Base-by-base conservation (phyloP, 2,888 invertebrate genomes). In the Parnassius smintheus region DNA sequence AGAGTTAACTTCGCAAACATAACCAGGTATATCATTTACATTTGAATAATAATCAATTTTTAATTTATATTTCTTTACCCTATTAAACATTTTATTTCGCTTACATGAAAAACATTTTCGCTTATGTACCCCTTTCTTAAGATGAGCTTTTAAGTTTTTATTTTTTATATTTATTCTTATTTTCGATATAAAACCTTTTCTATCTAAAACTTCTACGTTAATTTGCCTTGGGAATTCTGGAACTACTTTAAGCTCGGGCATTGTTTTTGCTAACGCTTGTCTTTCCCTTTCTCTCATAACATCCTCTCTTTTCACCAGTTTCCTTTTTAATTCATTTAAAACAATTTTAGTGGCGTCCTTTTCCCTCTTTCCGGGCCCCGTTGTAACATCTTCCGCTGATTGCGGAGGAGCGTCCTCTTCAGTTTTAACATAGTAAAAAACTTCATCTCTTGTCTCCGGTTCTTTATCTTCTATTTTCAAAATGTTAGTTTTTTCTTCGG, bases 141-240 rank as follows among this genome's bases (percentile, higher is more conserved):
- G 12, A 2, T 46, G 11, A 9, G 35, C n/a, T 25, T 46, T 62
- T 66, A 12, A 60, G 62, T 80, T 81, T 72, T 71, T 77, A 49
- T 80, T 78, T 8, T 53, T 11, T 2, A 59, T 67, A 41, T 59
- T 49, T 49, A 13, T 76, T 51, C 66, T 72, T 22, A 86, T 59
- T 78, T 91, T 91, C 1, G 65, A 71, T 35, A 90, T 82, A 61
- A 73, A 85, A 42, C 91, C 90, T 71, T 78, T 85, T 49, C 68
- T 74, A 0, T 82, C 82, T 7, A 72, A 81, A 1, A 86, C 86
- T 13, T 85, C 83, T 1, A 79, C 70, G 51, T 79, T 69, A 9
- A 91, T 91, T 63, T 92, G 92, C 51, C 91, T 78, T 0, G 91
- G 91, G 52, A 92, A 92, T 55, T 92, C 91, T 0, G 92, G 92